Evolutionary conservation across 2,797 vertebrate genomes (phyloP).

Genomic region (Notolabrus celidotus): DNA sequence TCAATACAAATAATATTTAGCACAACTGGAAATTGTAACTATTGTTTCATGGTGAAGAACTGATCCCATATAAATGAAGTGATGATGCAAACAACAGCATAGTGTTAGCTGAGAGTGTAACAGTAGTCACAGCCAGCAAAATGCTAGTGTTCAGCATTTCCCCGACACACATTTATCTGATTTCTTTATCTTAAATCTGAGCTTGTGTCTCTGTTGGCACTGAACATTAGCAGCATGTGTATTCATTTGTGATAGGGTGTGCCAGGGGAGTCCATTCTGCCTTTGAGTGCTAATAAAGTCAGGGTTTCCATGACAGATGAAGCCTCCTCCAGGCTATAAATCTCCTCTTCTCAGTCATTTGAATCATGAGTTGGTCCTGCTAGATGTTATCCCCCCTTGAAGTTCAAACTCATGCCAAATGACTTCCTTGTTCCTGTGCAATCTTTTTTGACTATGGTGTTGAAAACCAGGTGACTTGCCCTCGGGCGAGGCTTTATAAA

Average conservation of each 20-base stretch:
- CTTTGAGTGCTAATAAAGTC: constrained; percentile 59
- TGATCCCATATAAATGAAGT: too few species aligned
- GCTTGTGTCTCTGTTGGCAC: neutral
- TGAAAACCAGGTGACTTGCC: constrained; percentile 84
- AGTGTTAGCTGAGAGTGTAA: too few species aligned
- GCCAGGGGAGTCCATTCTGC: constrained; percentile 45
- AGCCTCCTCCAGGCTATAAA: constrained; percentile 57
- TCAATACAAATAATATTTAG: too few species aligned
- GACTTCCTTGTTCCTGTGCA: constrained; percentile 82
- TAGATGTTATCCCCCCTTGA: constrained; percentile 64
- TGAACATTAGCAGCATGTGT: neutral
- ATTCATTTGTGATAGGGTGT: constrained; percentile 7
- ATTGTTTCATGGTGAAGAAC: too few species aligned
- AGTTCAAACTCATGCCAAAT: constrained; percentile 77
- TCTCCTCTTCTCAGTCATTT: constrained; percentile 63
- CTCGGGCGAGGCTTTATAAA: constrained; percentile 77
- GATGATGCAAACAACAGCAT: too few species aligned
- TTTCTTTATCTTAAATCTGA: too few species aligned
- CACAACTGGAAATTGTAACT: too few species aligned
- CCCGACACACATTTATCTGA: too few species aligned
- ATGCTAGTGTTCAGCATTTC: too few species aligned
- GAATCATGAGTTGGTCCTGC: constrained; percentile 59
- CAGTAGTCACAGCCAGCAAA: too few species aligned
- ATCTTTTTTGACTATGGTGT: constrained; percentile 75
- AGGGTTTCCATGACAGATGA: constrained; percentile 63